Evolutionary conservation across 2,888 invertebrate genomes (phyloP).

Genomic region (Smittia sp.): DNA sequence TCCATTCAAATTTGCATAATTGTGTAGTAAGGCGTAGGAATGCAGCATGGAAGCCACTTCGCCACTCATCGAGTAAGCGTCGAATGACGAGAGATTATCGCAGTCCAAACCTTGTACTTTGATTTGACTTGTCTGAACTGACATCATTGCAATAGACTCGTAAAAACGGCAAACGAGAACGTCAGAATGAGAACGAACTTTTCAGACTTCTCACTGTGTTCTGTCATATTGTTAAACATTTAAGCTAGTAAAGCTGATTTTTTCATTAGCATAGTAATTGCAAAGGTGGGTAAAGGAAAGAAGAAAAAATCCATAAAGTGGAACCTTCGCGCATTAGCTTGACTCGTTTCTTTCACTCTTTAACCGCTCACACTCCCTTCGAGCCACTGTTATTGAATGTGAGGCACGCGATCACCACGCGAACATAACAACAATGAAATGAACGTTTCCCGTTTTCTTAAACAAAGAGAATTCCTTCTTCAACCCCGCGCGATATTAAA

Average conservation of each 20-base stretch:
- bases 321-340: conserved; percentile 37
- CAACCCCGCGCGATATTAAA: not conserved
- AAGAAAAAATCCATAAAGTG: conserved; percentile 35
- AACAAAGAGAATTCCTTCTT: conserved; percentile 16
- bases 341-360: not conserved
- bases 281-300: not conserved
- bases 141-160: not conserved
- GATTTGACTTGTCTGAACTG: no score
- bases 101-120: no score
- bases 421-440: conserved; percentile 26
- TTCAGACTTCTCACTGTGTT: not conserved
- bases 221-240: conserved; percentile 14
- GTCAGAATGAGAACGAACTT: not conserved
- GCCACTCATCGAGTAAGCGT: no score
- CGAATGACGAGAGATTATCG: no score
- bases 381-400: conserved; percentile 4
- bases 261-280: conserved; percentile 41
- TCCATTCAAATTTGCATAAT: not conserved
- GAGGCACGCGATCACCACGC: conserved; percentile 33
- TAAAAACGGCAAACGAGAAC: not conserved
- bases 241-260: conserved; percentile 29
- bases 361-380: not conserved
- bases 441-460: conserved; percentile 33
- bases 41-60: no score
- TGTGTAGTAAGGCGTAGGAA: not conserved